Conservation (phyloP, 2,888 invertebrate species). For the Drosophila birchii region DNA sequence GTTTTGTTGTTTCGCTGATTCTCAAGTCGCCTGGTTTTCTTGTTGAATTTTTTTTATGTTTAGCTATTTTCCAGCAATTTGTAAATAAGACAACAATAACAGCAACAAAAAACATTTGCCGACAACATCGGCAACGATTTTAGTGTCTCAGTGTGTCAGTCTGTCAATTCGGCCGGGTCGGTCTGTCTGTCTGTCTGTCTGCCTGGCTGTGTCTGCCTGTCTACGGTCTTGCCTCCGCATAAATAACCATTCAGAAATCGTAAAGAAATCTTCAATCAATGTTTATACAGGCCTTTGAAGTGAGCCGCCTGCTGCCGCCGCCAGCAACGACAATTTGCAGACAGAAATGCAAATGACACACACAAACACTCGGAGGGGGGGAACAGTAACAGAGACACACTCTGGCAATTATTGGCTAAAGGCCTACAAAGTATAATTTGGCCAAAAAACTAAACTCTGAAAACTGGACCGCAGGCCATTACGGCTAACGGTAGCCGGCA, state of each 20-base stretch:
- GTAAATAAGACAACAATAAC: constrained; percentile 70
- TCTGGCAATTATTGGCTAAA: constrained; percentile 22
- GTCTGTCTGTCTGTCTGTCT: constrained; percentile 73
- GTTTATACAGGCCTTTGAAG: constrained; percentile 74
- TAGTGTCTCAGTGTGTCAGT: constrained; percentile 81
- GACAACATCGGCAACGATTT: constrained; percentile 68
- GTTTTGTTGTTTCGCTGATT: constrained; percentile 48
- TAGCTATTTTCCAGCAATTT: constrained; percentile 78
- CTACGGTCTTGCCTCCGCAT: constrained; percentile 74
- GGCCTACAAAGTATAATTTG: constrained; percentile 46
- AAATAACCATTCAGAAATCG: constrained; percentile 82
- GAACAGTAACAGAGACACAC: constrained; percentile 6
- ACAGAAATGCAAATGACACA: constrained; percentile 76
- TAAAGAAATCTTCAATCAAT: constrained; percentile 81
- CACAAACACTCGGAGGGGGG: constrained; percentile 49
- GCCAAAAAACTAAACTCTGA: background rate
- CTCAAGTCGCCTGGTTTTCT: constrained; percentile 8
- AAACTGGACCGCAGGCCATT: constrained; percentile 13
- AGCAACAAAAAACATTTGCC: constrained; percentile 43
- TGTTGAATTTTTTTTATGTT: constrained; percentile 46
- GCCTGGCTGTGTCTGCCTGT: constrained; percentile 71
- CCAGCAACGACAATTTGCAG: constrained; percentile 78
- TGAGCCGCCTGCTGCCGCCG: constrained; percentile 56
- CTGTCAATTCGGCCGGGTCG: constrained; percentile 55
- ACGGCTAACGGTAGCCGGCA: constrained; percentile 30